A percentile compares a stretch with the other conserved stretches of the same genome.
These are phyloP conservation scores for Brevimyrus niger DNA, from an alignment of 2,113 vertebrate species.

Conservation along the genomic window DNA sequence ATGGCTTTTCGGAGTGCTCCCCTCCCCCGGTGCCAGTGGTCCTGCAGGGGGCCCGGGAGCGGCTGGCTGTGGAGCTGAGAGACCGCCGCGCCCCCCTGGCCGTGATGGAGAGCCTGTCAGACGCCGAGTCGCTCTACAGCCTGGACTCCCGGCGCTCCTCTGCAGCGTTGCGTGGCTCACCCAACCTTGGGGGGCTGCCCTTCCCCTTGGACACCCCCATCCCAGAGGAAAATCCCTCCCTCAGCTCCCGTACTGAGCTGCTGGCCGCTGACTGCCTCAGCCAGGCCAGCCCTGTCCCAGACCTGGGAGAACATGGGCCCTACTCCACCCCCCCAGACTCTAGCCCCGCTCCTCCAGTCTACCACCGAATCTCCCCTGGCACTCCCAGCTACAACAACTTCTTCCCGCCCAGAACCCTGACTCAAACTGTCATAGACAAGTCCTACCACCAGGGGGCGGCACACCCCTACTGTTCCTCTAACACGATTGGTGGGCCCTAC, in stretches of 20 bases:
- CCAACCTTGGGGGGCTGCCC: slow-evolving; percentile 82
- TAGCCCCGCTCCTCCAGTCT: slow-evolving; percentile 42
- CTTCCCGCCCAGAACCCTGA: slow-evolving; percentile 50
- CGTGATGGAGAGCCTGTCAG: slow-evolving; percentile 94
- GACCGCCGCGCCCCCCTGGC: slow-evolving; percentile 89
- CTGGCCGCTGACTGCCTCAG: slow-evolving; percentile 82
- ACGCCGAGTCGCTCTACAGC: slow-evolving; percentile 92
- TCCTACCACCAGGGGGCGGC: slow-evolving; percentile 41
- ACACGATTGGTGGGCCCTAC: slow-evolving; percentile 31
- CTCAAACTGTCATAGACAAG: slow-evolving; percentile 44
- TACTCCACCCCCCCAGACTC: slow-evolving; percentile 55
- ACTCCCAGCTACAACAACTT: slow-evolving; percentile 51
- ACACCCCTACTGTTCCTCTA: slow-evolving; percentile 10
- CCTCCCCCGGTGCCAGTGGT: slow-evolving; percentile 84
- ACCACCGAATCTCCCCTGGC: slow-evolving; percentile 47
- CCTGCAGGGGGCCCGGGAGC: slow-evolving; percentile 85
- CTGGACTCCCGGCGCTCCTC: slow-evolving; percentile 94
- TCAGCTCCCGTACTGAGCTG: slow-evolving; percentile 93
- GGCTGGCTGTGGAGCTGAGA: slow-evolving; percentile 80
- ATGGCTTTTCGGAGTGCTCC: slow-evolving; percentile 88
- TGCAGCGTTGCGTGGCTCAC: slow-evolving; percentile 84
- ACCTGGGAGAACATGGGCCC: slow-evolving; percentile 57
- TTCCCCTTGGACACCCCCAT: slow-evolving; percentile 90
- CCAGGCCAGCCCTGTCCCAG: slow-evolving; percentile 68
- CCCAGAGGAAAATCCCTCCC: slow-evolving; percentile 92